Conservation (phyloP, 2,888 invertebrate genomes). For the Pollenia griseotomentosa region DNA sequence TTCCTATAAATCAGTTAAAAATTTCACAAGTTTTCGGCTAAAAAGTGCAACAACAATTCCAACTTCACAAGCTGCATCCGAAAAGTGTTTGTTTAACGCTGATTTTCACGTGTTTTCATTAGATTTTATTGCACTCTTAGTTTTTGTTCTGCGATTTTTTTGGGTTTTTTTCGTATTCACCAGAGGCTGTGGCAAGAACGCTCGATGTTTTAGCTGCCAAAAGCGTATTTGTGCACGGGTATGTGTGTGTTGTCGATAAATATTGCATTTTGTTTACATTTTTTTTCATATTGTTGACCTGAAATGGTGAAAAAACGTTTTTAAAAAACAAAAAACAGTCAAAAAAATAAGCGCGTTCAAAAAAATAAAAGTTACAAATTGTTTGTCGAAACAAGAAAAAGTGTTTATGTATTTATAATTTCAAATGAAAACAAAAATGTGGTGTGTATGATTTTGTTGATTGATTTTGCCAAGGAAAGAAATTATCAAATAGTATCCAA, state of each 20-base stretch:
- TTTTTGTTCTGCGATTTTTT: slow-evolving; percentile 15
- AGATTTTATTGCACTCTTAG: slow-evolving; percentile 49
- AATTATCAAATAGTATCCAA: background rate
- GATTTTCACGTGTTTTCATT: slow-evolving; percentile 64
- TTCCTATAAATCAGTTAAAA: slow-evolving; percentile 57
- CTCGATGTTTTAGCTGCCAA: slow-evolving; percentile 41
- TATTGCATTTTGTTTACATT: slow-evolving; percentile 65
- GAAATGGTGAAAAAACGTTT: slow-evolving; percentile 44
- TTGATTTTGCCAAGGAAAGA: slow-evolving; percentile 44
- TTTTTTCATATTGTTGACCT: slow-evolving; percentile 53
- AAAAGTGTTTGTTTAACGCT: slow-evolving; percentile 38
- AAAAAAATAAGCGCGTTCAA: slow-evolving; percentile 16
- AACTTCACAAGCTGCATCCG: slow-evolving; percentile 23
- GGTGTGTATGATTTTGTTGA: slow-evolving; percentile 2
- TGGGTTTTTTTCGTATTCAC: slow-evolving; percentile 49
- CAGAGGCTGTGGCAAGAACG: slow-evolving; percentile 45
- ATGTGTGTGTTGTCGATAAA: slow-evolving; percentile 52
- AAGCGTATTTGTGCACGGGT: slow-evolving; percentile 34
- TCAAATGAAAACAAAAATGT: slow-evolving; percentile 21
- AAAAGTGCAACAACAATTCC: slow-evolving; percentile 40
- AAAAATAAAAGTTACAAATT: slow-evolving; percentile 37
- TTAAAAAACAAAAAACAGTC: slow-evolving; percentile 6
- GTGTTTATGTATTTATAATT: slow-evolving; percentile 39
- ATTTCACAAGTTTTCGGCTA: slow-evolving; percentile 52
- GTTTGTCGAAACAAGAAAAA: slow-evolving; percentile 13